Evolutionary conservation across 2,797 vertebrate genomes (phyloP).

Genomic region (Chaetodon trifasciatus): DNA sequence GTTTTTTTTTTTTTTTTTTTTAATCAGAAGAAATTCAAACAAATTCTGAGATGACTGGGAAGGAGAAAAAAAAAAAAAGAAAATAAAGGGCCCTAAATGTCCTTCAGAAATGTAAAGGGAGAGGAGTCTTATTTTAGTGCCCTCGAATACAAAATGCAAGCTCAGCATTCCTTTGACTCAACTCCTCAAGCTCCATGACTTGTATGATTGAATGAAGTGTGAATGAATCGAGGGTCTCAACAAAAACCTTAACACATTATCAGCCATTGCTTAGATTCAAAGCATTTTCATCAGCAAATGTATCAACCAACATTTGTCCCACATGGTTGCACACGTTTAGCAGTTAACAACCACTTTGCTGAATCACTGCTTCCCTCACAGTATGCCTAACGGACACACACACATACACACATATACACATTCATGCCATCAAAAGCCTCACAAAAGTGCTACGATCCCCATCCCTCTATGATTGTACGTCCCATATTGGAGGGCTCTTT

Average conservation of each 20-base stretch:
- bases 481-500: slow-evolving; percentile 63
- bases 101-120: slow-evolving; percentile 18
- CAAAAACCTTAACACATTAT: slow-evolving; percentile 28
- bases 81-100: background rate
- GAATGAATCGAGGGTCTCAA: slow-evolving; percentile 26
- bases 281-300: slow-evolving; percentile 49
- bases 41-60: slow-evolving; percentile 7
- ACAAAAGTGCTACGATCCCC: slow-evolving; percentile 80
- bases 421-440: slow-evolving; percentile 70
- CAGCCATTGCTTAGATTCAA: slow-evolving; percentile 44
- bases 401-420: slow-evolving; percentile 47
- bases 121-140: slow-evolving; percentile 13
- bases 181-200: slow-evolving; percentile 20
- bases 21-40: slow-evolving; percentile 16
- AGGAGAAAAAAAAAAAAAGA: background rate
- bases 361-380: slow-evolving; percentile 61
- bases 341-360: slow-evolving; percentile 51
- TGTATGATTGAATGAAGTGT: slow-evolving; percentile 30
- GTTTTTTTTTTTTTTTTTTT: background rate
- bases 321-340: slow-evolving; percentile 41
- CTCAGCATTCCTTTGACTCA: slow-evolving; percentile 28
- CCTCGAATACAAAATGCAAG: slow-evolving; percentile 18
- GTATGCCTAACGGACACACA: slow-evolving; percentile 47
- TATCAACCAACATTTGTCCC: slow-evolving; percentile 48
- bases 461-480: slow-evolving; percentile 82